Evolutionary conservation across 1,140 invertebrate genomes (phyloP).

Genomic region (Pseudachorutes palmiensis): DNA sequence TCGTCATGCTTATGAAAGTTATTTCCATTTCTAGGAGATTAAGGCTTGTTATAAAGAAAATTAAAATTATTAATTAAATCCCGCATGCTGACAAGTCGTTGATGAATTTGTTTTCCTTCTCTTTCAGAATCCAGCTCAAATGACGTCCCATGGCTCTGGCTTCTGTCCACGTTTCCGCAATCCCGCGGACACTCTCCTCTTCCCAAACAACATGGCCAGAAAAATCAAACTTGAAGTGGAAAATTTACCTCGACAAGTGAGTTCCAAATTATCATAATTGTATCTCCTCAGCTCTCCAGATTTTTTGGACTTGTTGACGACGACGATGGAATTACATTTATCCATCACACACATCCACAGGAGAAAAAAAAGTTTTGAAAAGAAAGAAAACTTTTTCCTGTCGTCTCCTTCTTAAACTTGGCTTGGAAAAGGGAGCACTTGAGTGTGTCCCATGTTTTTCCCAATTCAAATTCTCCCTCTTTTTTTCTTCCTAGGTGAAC

Average conservation of each 20-base stretch:
- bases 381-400: too few species aligned
- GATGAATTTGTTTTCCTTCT: constrained; percentile 20
- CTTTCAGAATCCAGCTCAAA: constrained; percentile 59
- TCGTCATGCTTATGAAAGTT: too few species aligned
- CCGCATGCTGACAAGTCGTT: not conserved
- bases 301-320: not conserved
- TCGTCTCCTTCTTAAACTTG: not conserved
- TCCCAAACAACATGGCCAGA: constrained; percentile 80
- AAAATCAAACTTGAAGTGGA: constrained; percentile 81
- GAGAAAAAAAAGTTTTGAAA: too few species aligned
- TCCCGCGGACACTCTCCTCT: constrained; percentile 56
- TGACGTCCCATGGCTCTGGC: constrained; percentile 62
- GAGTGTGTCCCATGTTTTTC: not conserved
- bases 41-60: not conserved
- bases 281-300: not conserved
- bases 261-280: constrained; percentile 14
- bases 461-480: not conserved
- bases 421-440: not conserved
- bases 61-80: constrained; percentile 5
- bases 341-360: not conserved
- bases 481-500: constrained; percentile 46
- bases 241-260: constrained; percentile 75
- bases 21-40: not conserved
- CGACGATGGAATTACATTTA: not conserved
- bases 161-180: constrained; percentile 72